These are phyloP conservation scores for Mus caroli DNA, from an alignment of 2,797 vertebrate genomes.

Conservation along the genomic window DNA sequence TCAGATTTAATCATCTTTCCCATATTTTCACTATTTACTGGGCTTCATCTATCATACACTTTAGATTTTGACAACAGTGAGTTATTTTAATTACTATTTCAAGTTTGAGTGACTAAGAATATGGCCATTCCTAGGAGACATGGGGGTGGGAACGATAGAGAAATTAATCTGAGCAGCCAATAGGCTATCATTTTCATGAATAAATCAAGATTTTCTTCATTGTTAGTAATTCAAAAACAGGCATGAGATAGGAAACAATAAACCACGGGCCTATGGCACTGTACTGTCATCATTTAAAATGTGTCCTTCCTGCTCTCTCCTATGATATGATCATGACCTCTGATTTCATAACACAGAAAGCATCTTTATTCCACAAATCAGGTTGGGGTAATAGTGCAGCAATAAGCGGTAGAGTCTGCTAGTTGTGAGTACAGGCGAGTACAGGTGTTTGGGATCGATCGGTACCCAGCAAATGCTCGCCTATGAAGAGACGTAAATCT, in stretches of 20 bases:
- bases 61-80: conserved; percentile 88
- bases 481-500: background rate
- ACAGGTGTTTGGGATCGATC: background rate
- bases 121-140: conserved; percentile 40
- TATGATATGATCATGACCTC: conserved; percentile 36
- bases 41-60: conserved; percentile 90
- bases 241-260: conserved; percentile 20
- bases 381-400: background rate
- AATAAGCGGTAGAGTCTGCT: background rate
- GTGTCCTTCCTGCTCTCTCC: background rate
- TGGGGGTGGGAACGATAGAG: background rate
- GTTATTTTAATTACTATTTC: conserved; percentile 82
- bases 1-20: conserved; percentile 93
- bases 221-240: conserved; percentile 39
- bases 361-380: background rate
- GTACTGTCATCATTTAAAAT: background rate
- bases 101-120: conserved; percentile 76
- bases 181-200: conserved; percentile 59
- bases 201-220: conserved; percentile 53
- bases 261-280: background rate
- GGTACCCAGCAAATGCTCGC: background rate
- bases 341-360: conserved; percentile 43
- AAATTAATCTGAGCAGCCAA: conserved; percentile 60
- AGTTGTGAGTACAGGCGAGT: background rate
- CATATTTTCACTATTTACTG: conserved; percentile 89